These are phyloP conservation scores for Carettochelys insculpta DNA, from an alignment of 2,113 vertebrate genomes.

Conservation along the genomic window DNA sequence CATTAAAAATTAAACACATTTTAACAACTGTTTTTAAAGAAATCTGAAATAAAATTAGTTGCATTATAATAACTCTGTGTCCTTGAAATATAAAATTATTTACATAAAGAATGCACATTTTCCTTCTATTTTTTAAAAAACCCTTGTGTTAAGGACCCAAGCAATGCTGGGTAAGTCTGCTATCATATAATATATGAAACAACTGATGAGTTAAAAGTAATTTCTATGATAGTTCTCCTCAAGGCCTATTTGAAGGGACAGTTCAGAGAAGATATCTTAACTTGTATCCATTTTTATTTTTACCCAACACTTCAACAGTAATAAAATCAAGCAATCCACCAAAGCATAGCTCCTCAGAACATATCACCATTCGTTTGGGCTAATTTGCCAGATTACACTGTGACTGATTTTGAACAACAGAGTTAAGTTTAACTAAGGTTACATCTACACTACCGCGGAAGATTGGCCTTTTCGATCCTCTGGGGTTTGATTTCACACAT, in stretches of 20 bases:
- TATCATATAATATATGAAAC: neutral
- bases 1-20: too few species aligned
- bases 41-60: too few species aligned
- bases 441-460: too few species aligned
- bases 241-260: neutral
- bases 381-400: neutral
- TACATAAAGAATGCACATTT: too few species aligned
- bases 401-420: neutral
- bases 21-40: too few species aligned
- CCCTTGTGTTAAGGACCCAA: too few species aligned
- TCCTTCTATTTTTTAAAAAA: too few species aligned
- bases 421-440: neutral
- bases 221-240: neutral
- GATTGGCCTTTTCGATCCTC: too few species aligned
- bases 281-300: neutral
- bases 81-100: too few species aligned
- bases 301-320: neutral
- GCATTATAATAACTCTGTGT: too few species aligned
- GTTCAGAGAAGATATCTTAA: neutral
- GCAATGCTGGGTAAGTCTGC: too few species aligned
- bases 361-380: neutral
- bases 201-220: neutral
- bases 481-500: too few species aligned
- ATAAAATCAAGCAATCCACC: neutral
- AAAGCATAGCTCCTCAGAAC: neutral